Evolutionary conservation across 2,888 invertebrate species (phyloP), one percentile per base, ranked within the genome.

Genomic region (Trichogramma evanescens): DNA sequence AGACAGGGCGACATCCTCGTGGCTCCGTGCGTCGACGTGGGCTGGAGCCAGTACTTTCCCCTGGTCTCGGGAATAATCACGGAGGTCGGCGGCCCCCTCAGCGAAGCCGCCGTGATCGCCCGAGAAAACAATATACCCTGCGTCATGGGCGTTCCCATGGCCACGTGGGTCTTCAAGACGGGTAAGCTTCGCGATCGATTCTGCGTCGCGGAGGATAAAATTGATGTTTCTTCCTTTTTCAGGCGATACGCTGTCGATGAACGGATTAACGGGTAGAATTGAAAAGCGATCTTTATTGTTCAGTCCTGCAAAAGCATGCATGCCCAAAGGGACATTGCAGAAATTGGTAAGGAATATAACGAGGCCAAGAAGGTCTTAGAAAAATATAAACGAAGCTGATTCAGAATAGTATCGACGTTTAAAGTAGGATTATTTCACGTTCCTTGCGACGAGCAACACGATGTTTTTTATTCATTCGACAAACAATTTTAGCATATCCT

Each of bases 21-120:
- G 66, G 89, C 91, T 0, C 82, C 82, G 67, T 84, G 85, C 49
- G 91, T 91, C 0, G 92, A 93, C 72, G 87, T 92, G 65, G 91
- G 89, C 1, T 93, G 92, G 92, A 87, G 88, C 2, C 91, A 91
- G 0, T 91, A 91, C 78, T 93, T 92, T 75, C 89, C 91, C 0
- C 82, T 91, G 53, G 74, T 93, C 13, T 80, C 84, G 0, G 93
- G 91, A 6, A 83, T 92, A 52, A 87, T 90, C 6, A 92, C 91
- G 0, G 92, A 93, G 75, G 80, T 91, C 0, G 92, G 92, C 0
- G 92, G 92, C 41, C 81, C 92, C 4, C 86, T 91, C 67, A 91
- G 91, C 44, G 91, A 92, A 70, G 92, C 91, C 54, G 91, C 91
- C 43, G 91, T 91, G 0, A 88, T 91, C 50, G 91, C 91, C 1